phyloP scores from a whole-genome alignment of 2,888 invertebrate species.

The Orthonevra nobilis region DNA sequence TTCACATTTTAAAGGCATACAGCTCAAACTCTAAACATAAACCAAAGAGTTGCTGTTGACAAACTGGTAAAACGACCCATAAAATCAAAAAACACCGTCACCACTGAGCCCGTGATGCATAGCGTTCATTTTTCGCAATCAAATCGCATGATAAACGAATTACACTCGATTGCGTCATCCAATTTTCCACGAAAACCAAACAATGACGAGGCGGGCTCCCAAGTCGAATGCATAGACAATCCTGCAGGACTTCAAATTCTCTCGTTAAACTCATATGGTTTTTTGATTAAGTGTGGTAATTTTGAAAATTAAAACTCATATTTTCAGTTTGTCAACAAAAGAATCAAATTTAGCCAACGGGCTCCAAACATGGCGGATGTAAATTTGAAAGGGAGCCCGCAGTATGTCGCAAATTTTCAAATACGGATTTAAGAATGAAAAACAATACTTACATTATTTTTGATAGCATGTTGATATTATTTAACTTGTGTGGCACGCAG shows the following conservation, averaged over 20 bases:
- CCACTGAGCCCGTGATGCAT: conserved; percentile 1
- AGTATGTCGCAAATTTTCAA: conserved; percentile 6
- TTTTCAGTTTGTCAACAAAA: conserved; percentile 27
- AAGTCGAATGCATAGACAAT: no score
- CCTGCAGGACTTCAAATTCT: not conserved
- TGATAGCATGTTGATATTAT: conserved; percentile 75
- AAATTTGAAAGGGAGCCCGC: not conserved
- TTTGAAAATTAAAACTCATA: not conserved
- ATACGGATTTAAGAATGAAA: conserved; percentile 21
- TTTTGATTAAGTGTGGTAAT: not conserved
- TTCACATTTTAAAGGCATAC: no score
- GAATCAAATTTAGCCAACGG: conserved; percentile 67
- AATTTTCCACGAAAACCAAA: conserved; percentile 32
- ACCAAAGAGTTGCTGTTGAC: not conserved
- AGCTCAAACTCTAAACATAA: not conserved
- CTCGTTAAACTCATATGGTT: not conserved
- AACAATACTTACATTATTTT: conserved; percentile 75
- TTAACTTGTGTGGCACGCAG: conserved; percentile 76
- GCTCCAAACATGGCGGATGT: conserved; percentile 43
- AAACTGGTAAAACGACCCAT: conserved; percentile 21
- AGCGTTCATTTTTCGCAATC: conserved; percentile 23
- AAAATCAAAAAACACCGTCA: conserved; percentile 31
- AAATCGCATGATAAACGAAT: conserved; percentile 51
- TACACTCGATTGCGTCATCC: conserved; percentile 56
- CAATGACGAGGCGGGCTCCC: conserved; percentile 4